phyloP scores from a whole-genome alignment of 2,888 invertebrate species.

The Drosophila paracracens region DNA sequence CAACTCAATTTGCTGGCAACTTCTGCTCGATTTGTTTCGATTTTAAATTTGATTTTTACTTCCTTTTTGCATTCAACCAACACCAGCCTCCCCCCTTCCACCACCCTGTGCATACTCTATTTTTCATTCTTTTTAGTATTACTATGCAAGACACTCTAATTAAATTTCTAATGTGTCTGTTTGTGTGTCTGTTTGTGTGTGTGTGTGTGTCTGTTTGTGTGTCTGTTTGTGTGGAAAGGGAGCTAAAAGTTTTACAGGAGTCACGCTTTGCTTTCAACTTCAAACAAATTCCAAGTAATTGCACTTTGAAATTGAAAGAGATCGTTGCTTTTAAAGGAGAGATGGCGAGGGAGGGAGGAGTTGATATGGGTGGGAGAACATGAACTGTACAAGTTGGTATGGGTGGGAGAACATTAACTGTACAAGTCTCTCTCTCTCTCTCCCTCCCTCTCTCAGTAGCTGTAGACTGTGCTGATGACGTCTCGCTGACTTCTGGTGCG shows the following conservation, averaged over 20 bases:
- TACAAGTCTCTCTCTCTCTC: conserved; percentile 15
- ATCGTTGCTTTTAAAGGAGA: not conserved
- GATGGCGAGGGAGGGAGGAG: not conserved
- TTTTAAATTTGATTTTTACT: conserved; percentile 43
- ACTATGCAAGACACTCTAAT: conserved; percentile 60
- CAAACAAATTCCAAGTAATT: conserved; percentile 79
- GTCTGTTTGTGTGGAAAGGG: conserved; percentile 2
- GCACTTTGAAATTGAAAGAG: conserved; percentile 65
- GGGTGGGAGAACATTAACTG: conserved; percentile 44
- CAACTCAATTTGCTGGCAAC: conserved; percentile 63
- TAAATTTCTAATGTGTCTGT: conserved; percentile 67
- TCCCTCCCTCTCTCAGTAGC: not conserved
- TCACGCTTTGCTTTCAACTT: conserved; percentile 48
- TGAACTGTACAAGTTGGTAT: conserved; percentile 44
- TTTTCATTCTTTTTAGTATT: conserved; percentile 19
- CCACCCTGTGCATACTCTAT: not conserved
- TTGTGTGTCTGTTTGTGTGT: not conserved
- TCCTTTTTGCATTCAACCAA: conserved; percentile 5
- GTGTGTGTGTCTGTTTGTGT: not conserved
- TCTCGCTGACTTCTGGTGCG: conserved; percentile 25
- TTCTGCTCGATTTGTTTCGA: conserved; percentile 57
- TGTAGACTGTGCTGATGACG: conserved; percentile 8
- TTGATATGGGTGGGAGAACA: conserved; percentile 10
- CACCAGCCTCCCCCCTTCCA: conserved; percentile 1
- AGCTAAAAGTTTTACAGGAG: conserved; percentile 46